Conservation (phyloP, 2,113 vertebrate genomes). For the Pygoscelis adeliae region DNA sequence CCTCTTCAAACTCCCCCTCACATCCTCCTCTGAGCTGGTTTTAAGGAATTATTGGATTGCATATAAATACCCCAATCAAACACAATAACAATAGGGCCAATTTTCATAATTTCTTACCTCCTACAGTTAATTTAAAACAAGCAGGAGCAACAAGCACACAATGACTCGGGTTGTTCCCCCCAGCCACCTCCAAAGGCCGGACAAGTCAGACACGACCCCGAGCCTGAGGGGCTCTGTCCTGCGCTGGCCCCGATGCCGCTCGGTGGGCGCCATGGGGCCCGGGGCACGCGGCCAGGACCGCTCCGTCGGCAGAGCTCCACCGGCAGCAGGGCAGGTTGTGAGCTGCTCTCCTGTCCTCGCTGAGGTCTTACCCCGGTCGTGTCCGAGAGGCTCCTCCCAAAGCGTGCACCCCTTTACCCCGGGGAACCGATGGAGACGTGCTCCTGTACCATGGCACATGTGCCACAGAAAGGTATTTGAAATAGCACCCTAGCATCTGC, state of each 20-base stretch:
- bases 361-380: background rate
- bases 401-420: background rate
- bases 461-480: background rate
- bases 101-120: background rate
- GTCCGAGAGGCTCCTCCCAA: background rate
- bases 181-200: background rate
- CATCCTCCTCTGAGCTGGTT: background rate
- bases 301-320: background rate
- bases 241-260: accelerated
- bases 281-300: accelerated
- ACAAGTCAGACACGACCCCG: accelerated
- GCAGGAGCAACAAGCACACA: accelerated
- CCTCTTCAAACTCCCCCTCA: background rate
- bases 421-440: accelerated
- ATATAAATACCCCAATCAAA: background rate
- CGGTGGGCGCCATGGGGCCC: accelerated
- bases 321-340: too few relatives aligned
- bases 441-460: accelerated
- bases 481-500: background rate
- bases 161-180: background rate
- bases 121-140: background rate
- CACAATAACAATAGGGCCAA: background rate
- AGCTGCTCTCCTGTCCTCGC: background rate
- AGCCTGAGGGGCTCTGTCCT: accelerated
- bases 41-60: background rate